Evolutionary conservation across 2,888 invertebrate species (phyloP).

Genomic region (Podabrus alpinus): DNA sequence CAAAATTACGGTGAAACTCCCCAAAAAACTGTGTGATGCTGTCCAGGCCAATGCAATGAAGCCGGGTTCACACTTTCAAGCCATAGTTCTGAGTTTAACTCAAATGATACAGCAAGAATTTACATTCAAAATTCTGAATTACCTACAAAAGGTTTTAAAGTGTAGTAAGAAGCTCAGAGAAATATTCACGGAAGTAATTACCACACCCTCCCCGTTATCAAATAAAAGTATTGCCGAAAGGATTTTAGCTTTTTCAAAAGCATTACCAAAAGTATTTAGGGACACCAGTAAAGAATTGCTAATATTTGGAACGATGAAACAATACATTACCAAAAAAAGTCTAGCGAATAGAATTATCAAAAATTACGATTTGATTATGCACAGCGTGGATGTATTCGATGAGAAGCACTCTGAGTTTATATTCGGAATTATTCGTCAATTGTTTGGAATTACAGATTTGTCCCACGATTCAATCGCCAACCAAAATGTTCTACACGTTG

Average conservation of each 20-base stretch:
- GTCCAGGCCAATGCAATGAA: conserved; percentile 81
- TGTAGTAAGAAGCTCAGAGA: conserved; percentile 77
- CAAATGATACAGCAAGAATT: conserved; percentile 94
- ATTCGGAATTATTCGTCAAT: conserved; percentile 93
- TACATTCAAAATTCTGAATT: conserved; percentile 85
- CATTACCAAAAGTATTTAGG: conserved; percentile 93
- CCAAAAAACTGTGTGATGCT: conserved; percentile 76
- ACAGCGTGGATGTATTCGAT: conserved; percentile 94
- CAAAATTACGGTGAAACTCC: conserved; percentile 86
- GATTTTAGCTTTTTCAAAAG: conserved; percentile 81
- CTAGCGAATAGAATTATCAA: conserved; percentile 87
- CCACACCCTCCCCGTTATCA: conserved; percentile 54
- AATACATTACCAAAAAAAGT: conserved; percentile 88
- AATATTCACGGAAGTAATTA: conserved; percentile 74
- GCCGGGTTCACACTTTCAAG: conserved; percentile 81
- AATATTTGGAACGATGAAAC: conserved; percentile 88
- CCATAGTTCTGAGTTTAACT: conserved; percentile 86
- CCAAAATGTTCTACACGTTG: conserved; percentile 86
- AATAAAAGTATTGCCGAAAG: conserved; percentile 67
- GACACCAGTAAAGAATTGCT: conserved; percentile 92
- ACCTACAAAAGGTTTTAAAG: conserved; percentile 91
- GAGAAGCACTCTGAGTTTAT: conserved; percentile 96
- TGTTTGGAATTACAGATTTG: conserved; percentile 93
- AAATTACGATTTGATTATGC: conserved; percentile 80
- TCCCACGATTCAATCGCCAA: conserved; percentile 89